phyloP scores from a whole-genome alignment of 2,888 invertebrate species.

The Cerceris ruficornis region DNA sequence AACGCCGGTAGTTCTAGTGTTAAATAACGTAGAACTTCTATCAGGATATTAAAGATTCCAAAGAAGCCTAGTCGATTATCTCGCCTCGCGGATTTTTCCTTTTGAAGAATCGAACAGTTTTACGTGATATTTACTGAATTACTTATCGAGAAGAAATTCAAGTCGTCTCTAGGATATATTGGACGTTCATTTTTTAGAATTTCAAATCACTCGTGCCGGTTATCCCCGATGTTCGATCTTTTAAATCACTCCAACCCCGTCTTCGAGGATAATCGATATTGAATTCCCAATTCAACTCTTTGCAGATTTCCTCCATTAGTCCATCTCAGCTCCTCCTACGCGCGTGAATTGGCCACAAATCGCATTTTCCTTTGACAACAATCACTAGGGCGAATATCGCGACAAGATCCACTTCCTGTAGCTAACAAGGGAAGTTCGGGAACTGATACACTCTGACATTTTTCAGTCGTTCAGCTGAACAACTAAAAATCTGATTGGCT shows the following conservation, averaged over 20 bases:
- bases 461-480: no score
- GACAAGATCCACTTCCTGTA: background rate
- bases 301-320: slow-evolving; percentile 10
- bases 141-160: no score
- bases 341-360: slow-evolving; percentile 24
- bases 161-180: background rate
- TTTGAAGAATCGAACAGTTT: no score
- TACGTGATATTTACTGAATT: no score
- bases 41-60: no score
- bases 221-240: background rate
- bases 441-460: no score
- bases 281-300: slow-evolving; percentile 12
- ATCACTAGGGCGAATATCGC: slow-evolving; percentile 4
- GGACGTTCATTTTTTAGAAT: slow-evolving; percentile 6
- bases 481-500: no score
- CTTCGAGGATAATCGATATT: slow-evolving; percentile 3
- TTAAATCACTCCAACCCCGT: background rate
- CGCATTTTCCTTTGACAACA: background rate
- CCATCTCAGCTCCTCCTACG: slow-evolving; percentile 5
- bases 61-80: no score
- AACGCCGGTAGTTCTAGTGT: no score
- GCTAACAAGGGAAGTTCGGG: no score
- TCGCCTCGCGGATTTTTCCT: no score
- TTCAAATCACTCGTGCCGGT: background rate
- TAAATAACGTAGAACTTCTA: no score